Evolutionary conservation across 2,113 vertebrate genomes (phyloP).

Genomic region (Vicugna pacos): DNA sequence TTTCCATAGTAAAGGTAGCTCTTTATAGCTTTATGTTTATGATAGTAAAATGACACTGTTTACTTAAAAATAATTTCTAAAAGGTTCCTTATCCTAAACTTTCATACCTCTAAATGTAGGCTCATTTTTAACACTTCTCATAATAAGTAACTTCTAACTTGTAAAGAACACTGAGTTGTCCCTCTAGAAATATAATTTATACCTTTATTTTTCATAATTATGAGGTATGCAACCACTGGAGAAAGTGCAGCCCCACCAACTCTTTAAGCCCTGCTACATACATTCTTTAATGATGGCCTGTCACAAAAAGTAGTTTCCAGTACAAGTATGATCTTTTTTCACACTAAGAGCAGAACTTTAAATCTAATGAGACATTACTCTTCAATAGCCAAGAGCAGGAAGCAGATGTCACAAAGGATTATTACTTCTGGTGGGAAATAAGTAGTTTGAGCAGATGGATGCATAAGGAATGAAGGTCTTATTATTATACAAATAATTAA

Average conservation of each 20-base stretch:
- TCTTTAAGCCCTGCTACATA: background rate
- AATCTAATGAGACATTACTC: background rate
- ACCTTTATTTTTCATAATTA: background rate
- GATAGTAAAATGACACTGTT: slow-evolving; percentile 1
- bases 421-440: slow-evolving; percentile 53
- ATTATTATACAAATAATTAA: slow-evolving; percentile 25
- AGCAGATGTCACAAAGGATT: slow-evolving; percentile 46
- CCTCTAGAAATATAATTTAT: slow-evolving; percentile 34
- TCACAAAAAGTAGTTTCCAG: background rate
- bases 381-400: background rate
- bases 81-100: background rate
- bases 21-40: background rate
- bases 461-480: background rate
- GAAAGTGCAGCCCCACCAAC: background rate
- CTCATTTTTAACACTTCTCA: background rate
- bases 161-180: background rate
- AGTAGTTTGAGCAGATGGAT: slow-evolving; percentile 50
- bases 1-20: background rate
- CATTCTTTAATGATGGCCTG: background rate
- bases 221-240: background rate
- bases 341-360: background rate
- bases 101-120: background rate
- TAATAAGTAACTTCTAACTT: slow-evolving; percentile 8
- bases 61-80: slow-evolving; percentile 16
- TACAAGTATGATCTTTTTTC: background rate